Conservation (phyloP, 2,113 vertebrate genomes). For the Eublepharis macularius region DNA sequence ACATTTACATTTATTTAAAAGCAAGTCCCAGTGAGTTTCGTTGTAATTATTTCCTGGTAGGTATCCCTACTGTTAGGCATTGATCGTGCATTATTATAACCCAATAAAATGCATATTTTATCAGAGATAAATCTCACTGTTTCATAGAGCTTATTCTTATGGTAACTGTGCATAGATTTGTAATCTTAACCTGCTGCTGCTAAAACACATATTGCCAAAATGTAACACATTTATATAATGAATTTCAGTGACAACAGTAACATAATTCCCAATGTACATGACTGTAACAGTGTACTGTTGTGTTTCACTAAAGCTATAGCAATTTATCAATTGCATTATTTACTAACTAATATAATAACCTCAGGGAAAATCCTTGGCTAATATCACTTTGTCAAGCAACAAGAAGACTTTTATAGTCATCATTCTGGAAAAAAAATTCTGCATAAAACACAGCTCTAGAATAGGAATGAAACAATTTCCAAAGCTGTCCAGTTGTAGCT, state of each 20-base stretch:
- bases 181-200: background rate
- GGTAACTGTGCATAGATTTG: background rate
- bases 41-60: background rate
- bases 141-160: background rate
- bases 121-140: background rate
- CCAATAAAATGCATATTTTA: background rate
- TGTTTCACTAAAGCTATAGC: background rate
- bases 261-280: background rate
- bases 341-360: background rate
- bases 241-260: background rate
- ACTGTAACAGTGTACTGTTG: background rate
- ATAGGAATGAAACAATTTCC: background rate
- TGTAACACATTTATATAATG: background rate
- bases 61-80: background rate
- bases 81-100: background rate
- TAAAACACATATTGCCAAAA: background rate
- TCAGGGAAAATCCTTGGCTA: background rate
- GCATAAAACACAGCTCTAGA: background rate
- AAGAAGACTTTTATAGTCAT: background rate
- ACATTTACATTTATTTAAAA: too few relatives aligned
- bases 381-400: background rate
- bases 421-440: background rate
- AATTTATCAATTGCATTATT: background rate
- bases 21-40: background rate
- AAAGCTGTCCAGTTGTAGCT: too few relatives aligned